phyloP scores from a whole-genome alignment of 1,140 invertebrate species.

The Calycopis cecrops region DNA sequence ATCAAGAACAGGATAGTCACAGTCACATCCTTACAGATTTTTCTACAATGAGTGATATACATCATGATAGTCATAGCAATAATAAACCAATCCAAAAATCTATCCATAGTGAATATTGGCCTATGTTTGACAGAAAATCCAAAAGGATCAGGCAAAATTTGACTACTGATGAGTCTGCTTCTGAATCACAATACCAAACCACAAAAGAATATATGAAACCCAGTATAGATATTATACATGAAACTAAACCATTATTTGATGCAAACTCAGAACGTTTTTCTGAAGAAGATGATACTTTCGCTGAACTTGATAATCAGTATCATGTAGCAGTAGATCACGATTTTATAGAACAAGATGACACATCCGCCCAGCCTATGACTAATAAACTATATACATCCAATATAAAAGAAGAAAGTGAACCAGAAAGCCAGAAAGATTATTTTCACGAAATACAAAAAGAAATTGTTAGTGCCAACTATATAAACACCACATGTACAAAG shows the following conservation, averaged over 20 bases:
- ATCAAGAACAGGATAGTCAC: neutral
- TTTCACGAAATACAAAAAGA: neutral
- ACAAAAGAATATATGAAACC: neutral
- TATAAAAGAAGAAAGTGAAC: constrained; percentile 31
- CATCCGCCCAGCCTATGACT: constrained; percentile 26
- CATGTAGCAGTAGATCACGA: constrained; percentile 65
- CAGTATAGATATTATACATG: constrained; percentile 2
- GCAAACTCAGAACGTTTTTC: constrained; percentile 38
- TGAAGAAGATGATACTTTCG: constrained; percentile 65
- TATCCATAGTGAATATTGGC: constrained; percentile 22
- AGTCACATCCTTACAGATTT: neutral
- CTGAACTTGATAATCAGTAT: constrained; percentile 63
- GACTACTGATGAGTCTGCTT: constrained; percentile 23
- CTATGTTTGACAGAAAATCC: constrained; percentile 39
- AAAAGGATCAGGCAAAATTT: constrained; percentile 34
- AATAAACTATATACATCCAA: constrained; percentile 15
- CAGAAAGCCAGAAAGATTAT: constrained; percentile 34
- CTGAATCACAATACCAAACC: constrained; percentile 18
- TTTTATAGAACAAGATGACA: constrained; percentile 53
- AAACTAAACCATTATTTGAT: constrained; percentile 39
- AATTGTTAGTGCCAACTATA: neutral
- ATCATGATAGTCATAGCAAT: constrained; percentile 18
- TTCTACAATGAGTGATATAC: constrained; percentile 2
- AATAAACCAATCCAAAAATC: constrained; percentile 1
- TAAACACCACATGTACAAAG: neutral